Percentiles rank a stretch among this genome's conserved stretches.
These are phyloP conservation scores for Aspidiotus destructor DNA, from an alignment of 2,888 invertebrate genomes.

Conservation along the genomic window DNA sequence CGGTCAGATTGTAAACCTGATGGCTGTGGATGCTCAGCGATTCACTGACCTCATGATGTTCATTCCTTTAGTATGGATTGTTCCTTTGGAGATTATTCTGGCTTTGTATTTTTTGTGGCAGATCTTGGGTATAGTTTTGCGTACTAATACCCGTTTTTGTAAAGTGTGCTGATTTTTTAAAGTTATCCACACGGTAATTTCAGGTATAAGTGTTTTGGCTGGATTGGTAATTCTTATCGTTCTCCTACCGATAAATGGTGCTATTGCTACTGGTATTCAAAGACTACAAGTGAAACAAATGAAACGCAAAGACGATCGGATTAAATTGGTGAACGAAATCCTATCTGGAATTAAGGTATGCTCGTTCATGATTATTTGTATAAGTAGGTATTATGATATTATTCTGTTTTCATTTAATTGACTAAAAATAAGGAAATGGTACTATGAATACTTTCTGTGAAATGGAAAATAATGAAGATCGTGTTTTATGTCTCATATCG, in stretches of 20 bases:
- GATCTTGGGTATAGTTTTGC: conserved; percentile 39
- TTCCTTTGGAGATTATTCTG: conserved; percentile 48
- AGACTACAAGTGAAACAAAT: conserved; percentile 46
- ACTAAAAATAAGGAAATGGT: too few species aligned
- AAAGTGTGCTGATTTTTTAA: too few species aligned
- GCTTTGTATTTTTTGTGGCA: conserved; percentile 47
- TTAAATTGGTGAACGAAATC: conserved; percentile 42
- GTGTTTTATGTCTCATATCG: too few species aligned
- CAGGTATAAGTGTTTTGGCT: conserved; percentile 50
- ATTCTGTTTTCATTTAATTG: too few species aligned
- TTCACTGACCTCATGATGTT: conserved; percentile 44
- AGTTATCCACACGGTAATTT: not conserved
- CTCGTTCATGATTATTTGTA: not conserved
- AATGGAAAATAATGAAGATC: too few species aligned
- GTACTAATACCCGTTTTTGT: too few species aligned
- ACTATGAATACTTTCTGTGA: too few species aligned
- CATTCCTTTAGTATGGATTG: conserved; percentile 46
- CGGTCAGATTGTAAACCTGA: conserved; percentile 48
- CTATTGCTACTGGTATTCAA: conserved; percentile 45
- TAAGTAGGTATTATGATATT: too few species aligned
- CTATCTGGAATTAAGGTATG: conserved; percentile 37
- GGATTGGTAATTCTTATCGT: conserved; percentile 48
- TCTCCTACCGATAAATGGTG: conserved; percentile 48
- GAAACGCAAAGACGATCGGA: conserved; percentile 48
- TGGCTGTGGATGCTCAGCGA: conserved; percentile 46